Base-by-base conservation (phyloP, 2,113 vertebrate genomes). In the Vimba vimba region DNA sequence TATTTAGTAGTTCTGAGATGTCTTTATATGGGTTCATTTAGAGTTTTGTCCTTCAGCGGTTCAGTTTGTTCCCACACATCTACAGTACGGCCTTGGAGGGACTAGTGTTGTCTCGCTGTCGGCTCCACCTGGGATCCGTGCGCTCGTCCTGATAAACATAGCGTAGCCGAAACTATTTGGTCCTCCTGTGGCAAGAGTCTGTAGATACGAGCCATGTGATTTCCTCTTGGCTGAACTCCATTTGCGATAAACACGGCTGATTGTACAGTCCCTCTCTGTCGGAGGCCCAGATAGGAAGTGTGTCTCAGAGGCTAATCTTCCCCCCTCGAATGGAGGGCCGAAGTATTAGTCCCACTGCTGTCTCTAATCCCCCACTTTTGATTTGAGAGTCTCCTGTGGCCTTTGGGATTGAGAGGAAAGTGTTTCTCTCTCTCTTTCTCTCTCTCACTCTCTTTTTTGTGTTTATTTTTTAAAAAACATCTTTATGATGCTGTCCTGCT, bases 281-380 rank as follows among this genome's bases (percentile, higher is more conserved):
- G 60, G 82, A 91, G 84, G 89, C 68, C 82, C 86, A 88, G 89
- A 89, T 92, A 85, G 76, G 91, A 91, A 80, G 83, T 84, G 86
- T 86, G 86, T 88, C 71, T 83, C 68, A 64, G 36, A 68, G 88
- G 87, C 89, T 93, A 93, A 93, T 92, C 91, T 50, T n/a, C 45
- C 86, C 50, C 87, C 88, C 87, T 92, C 88, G 86, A 90, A 87
- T 77, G 12, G 85, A 91, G 91, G 91, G 89, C 90, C 85, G 73
- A 25, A 83, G 89, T 89, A 89, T 93, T 94, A 91, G 86, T 91
- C 90, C 47, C 73, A 88, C 90, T 91, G 89, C 83, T 85, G 90
- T 84, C 76, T 90, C 88, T 94, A 94, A 94, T 94, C 93, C 83
- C 90, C 71, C 90, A 88, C 87, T 89, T 89, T 87, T 81, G 88